phyloP scores from a whole-genome alignment of 1,140 invertebrate species.

The Bombus huntii region DNA sequence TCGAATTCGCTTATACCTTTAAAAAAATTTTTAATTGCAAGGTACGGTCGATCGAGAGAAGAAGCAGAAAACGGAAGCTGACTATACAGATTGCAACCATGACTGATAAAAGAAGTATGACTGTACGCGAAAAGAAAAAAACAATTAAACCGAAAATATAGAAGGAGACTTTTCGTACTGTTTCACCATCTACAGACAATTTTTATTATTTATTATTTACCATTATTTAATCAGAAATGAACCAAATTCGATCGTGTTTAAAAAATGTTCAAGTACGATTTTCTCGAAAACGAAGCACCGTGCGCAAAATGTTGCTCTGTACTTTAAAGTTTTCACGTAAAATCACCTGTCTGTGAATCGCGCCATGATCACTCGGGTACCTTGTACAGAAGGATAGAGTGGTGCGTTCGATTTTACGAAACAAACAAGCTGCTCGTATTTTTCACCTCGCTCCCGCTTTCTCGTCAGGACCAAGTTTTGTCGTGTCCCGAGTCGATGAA shows the following conservation, averaged over 20 bases:
- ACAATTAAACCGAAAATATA: too few relatives aligned
- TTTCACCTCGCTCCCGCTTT: constrained; percentile 16
- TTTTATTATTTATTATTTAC: too few relatives aligned
- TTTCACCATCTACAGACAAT: too few relatives aligned
- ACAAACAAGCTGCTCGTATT: constrained; percentile 70
- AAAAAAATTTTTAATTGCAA: not conserved
- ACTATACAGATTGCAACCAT: too few relatives aligned
- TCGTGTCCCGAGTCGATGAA: constrained; percentile 71
- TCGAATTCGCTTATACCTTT: too few relatives aligned
- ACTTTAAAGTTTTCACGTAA: not conserved
- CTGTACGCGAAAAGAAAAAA: not conserved
- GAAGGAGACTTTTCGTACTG: too few relatives aligned
- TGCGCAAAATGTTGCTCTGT: not conserved
- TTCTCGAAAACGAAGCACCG: not conserved
- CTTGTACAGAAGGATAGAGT: not conserved
- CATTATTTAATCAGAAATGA: too few relatives aligned
- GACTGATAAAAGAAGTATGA: too few relatives aligned
- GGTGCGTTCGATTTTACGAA: constrained; percentile 68
- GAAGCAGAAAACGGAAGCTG: not conserved
- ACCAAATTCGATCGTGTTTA: too few relatives aligned
- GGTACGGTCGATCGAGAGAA: not conserved
- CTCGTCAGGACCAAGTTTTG: constrained; percentile 53
- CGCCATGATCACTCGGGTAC: too few relatives aligned
- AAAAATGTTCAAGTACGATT: not conserved
- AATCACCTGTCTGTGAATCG: not conserved